Conservation (phyloP, 64 coral and sea anemone genomes). For the Cladopsammia gracilis region DNA sequence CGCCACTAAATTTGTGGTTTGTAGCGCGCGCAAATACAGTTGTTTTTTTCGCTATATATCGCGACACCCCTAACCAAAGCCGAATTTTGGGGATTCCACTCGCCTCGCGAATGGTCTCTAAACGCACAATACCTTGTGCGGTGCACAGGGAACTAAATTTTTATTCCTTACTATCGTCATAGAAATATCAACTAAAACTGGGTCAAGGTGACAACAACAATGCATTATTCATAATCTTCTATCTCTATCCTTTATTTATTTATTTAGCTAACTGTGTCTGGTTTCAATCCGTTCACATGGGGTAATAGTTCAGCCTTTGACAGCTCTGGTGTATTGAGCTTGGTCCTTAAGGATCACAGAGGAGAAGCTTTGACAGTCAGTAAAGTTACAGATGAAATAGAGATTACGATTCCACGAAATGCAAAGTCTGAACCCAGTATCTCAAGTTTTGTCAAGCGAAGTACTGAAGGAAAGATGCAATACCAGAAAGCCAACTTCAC, state of each 20-base stretch:
- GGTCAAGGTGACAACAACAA: no score
- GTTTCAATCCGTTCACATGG: conserved; percentile 89
- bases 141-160: no score
- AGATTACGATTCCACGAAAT: conserved; percentile 46
- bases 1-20: no score
- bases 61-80: no score
- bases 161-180: no score
- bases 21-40: no score
- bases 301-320: conserved; percentile 48
- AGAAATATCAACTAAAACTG: no score
- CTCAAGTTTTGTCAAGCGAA: conserved; percentile 66
- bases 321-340: conserved; percentile 59
- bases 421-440: neutral
- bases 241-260: neutral
- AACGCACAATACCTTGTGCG: no score
- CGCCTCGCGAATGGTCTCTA: no score
- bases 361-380: conserved; percentile 5
- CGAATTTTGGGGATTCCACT: no score
- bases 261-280: conserved; percentile 46
- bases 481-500: conserved; percentile 41
- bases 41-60: no score
- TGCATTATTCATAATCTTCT: neutral
- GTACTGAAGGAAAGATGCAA: conserved; percentile 64
- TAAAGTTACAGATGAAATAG: conserved; percentile 39
- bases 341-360: conserved; percentile 72